Conservation (phyloP, 2,888 invertebrate species). For the Helleia helle region DNA sequence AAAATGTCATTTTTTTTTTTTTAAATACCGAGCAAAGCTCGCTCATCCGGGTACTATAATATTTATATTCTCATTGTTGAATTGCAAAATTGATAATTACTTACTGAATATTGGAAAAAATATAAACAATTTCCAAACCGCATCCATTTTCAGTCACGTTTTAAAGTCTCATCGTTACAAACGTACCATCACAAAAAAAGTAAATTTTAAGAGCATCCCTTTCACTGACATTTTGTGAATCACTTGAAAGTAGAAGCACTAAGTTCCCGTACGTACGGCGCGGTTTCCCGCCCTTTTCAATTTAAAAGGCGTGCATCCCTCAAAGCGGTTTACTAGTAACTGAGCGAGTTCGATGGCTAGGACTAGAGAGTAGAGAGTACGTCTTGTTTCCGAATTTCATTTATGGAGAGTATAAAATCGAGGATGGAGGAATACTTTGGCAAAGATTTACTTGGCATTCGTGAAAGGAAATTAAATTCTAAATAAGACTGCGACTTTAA, state of each 20-base stretch:
- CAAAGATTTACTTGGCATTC: too few species aligned
- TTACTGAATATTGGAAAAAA: conserved; percentile 5
- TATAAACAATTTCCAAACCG: conserved; percentile 10
- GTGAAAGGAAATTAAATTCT: too few species aligned
- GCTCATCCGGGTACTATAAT: too few species aligned
- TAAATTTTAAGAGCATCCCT: conserved; percentile 9
- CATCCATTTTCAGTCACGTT: conserved; percentile 14
- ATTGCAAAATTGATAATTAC: too few species aligned
- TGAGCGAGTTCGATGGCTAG: conserved; percentile 19
- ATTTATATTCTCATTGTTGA: too few species aligned
- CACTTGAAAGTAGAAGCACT: not conserved
- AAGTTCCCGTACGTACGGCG: conserved; percentile 24
- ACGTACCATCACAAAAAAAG: not conserved
- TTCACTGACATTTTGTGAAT: conserved; percentile 13
- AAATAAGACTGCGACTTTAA: too few species aligned
- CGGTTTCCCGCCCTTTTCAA: conserved; percentile 30
- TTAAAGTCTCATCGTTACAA: not conserved
- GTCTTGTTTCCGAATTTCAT: too few species aligned
- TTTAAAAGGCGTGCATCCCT: conserved; percentile 23
- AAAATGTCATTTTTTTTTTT: too few species aligned
- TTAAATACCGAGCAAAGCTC: too few species aligned
- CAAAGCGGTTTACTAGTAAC: conserved; percentile 22
- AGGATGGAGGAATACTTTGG: too few species aligned
- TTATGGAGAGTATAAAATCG: too few species aligned
- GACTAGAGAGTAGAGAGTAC: too few species aligned